Conservation (phyloP, 2,888 invertebrate species). For the Ceriagrion tenellum region DNA sequence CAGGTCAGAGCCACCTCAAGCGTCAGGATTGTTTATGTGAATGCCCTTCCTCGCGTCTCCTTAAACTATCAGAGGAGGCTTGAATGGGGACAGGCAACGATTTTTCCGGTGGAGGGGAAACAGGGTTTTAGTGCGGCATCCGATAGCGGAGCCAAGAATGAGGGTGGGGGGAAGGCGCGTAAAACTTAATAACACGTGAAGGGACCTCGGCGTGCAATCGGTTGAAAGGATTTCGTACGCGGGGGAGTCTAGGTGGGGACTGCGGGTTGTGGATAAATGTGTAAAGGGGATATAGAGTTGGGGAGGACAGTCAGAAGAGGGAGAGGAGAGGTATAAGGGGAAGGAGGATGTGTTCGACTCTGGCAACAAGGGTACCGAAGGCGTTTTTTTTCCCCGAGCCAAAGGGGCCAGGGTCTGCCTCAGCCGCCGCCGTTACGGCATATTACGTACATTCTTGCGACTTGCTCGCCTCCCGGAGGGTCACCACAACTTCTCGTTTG, state of each 20-base stretch:
- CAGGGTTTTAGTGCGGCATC: not conserved
- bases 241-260: not conserved
- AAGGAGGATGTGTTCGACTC: not conserved
- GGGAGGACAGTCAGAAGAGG: not conserved
- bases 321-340: not conserved
- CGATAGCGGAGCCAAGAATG: not conserved
- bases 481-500: slow-evolving; percentile 28
- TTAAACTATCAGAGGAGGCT: not conserved
- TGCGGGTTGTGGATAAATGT: not conserved
- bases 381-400: not conserved
- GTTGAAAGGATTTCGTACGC: not conserved
- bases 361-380: not conserved
- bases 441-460: slow-evolving; percentile 22
- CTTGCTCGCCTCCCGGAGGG: not conserved
- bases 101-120: not conserved
- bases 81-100: not conserved
- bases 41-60: not conserved
- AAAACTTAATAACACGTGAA: slow-evolving; percentile 39
- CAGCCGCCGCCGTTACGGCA: not conserved
- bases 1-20: no score
- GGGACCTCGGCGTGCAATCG: slow-evolving; percentile 22
- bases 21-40: not conserved
- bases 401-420: not conserved
- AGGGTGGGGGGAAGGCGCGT: not conserved
- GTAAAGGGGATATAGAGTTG: no score